Evolutionary conservation across 1,140 invertebrate genomes (phyloP).

Genomic region (Chironomus striatipennis): DNA sequence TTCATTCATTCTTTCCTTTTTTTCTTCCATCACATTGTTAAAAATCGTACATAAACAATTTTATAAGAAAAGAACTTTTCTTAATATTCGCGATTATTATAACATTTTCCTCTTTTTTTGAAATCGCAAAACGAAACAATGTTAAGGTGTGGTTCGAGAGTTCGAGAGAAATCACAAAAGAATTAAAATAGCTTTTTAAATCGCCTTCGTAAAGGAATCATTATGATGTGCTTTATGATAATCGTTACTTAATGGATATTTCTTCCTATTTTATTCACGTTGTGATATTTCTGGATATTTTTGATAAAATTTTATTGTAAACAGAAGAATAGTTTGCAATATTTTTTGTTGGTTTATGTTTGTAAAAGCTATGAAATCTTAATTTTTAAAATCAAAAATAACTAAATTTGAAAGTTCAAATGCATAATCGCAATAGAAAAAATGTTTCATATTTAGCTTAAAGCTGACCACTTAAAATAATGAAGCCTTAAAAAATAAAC

Average conservation of each 20-base stretch:
- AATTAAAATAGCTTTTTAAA: not conserved
- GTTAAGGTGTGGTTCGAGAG: not conserved
- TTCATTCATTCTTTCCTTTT: not conserved
- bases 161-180: not conserved
- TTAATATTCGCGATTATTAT: not conserved
- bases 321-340: too few relatives aligned
- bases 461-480: too few relatives aligned
- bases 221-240: slow-evolving; percentile 8
- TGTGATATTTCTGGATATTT: too few relatives aligned
- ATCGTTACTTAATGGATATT: not conserved
- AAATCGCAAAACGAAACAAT: not conserved
- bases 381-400: too few relatives aligned
- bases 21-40: not conserved
- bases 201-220: not conserved
- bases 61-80: not conserved
- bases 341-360: too few relatives aligned
- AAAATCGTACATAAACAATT: not conserved
- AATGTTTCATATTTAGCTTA: too few relatives aligned
- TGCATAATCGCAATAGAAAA: too few relatives aligned
- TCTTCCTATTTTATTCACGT: too few relatives aligned
- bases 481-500: too few relatives aligned
- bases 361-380: too few relatives aligned
- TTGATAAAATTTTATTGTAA: too few relatives aligned
- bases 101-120: not conserved
- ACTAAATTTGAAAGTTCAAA: too few relatives aligned